Conservation (phyloP, 2,888 invertebrate genomes). For the Acrobasis suavella region DNA sequence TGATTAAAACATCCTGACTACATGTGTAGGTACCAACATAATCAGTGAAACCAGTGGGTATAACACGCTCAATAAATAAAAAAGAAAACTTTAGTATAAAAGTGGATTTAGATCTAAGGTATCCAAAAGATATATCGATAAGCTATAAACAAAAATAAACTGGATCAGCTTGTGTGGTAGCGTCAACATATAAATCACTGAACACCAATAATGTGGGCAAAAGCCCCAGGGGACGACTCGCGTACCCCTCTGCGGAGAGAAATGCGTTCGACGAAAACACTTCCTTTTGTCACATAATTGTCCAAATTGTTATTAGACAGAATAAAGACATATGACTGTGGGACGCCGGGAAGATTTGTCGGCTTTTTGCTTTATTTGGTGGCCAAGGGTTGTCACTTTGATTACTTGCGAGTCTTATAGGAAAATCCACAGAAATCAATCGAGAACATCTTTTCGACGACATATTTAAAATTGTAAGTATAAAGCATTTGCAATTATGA, state of each 20-base stretch:
- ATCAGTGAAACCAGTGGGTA: too few relatives aligned
- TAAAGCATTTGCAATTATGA: too few relatives aligned
- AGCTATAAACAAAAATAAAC: slow-evolving; percentile 13
- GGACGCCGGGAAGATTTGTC: slow-evolving; percentile 48
- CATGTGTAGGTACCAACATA: too few relatives aligned
- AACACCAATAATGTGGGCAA: slow-evolving; percentile 73
- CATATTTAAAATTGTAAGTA: too few relatives aligned
- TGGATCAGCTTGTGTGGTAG: slow-evolving; percentile 47
- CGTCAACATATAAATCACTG: slow-evolving; percentile 71
- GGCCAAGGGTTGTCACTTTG: slow-evolving; percentile 35
- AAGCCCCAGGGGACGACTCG: slow-evolving; percentile 56
- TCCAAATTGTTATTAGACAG: slow-evolving; percentile 81
- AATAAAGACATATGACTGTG: slow-evolving; percentile 80
- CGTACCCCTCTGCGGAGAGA: slow-evolving; percentile 45
- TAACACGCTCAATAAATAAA: too few relatives aligned
- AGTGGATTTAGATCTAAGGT: too few relatives aligned
- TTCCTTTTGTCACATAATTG: slow-evolving; percentile 81
- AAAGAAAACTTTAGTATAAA: too few relatives aligned
- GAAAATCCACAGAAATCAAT: too few relatives aligned
- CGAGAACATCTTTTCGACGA: too few relatives aligned
- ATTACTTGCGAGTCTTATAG: not conserved
- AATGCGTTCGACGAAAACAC: slow-evolving; percentile 70
- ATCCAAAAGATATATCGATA: not conserved
- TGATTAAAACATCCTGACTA: too few relatives aligned
- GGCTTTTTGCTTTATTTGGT: slow-evolving; percentile 45